These are phyloP conservation scores for Aplocera efformata DNA, from an alignment of 2,888 invertebrate species.

Conservation along the genomic window DNA sequence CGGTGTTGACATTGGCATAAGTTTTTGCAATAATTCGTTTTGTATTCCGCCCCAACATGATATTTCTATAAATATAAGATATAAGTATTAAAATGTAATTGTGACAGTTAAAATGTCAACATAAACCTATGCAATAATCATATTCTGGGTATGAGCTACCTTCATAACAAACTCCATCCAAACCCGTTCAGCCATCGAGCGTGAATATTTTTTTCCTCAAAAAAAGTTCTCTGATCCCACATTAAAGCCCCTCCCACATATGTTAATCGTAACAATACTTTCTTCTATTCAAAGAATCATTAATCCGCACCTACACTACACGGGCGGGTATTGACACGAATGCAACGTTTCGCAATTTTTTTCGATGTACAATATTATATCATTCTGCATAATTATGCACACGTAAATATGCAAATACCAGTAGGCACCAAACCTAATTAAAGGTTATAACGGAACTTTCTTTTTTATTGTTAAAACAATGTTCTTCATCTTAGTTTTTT, in stretches of 20 bases:
- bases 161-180: too few relatives aligned
- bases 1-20: too few relatives aligned
- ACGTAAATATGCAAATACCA: conserved; percentile 34
- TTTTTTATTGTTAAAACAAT: conserved; percentile 24
- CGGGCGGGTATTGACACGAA: conserved; percentile 61
- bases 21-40: too few relatives aligned
- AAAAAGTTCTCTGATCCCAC: conserved; percentile 22
- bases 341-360: conserved; percentile 65
- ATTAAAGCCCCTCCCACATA: conserved; percentile 43
- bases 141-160: too few relatives aligned
- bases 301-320: conserved; percentile 49
- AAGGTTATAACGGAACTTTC: conserved; percentile 20
- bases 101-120: too few relatives aligned
- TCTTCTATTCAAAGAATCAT: conserved; percentile 68
- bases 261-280: conserved; percentile 44
- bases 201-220: too few relatives aligned
- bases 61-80: too few relatives aligned
- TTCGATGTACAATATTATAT: conserved; percentile 59
- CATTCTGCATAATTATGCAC: conserved; percentile 40
- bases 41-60: too few relatives aligned
- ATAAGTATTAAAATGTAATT: too few relatives aligned
- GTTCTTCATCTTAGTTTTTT: conserved; percentile 15
- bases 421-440: conserved; percentile 19
- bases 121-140: too few relatives aligned
- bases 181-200: too few relatives aligned